Evolutionary conservation across 1,140 invertebrate species (phyloP).

Genomic region (Oppia nitens): DNA sequence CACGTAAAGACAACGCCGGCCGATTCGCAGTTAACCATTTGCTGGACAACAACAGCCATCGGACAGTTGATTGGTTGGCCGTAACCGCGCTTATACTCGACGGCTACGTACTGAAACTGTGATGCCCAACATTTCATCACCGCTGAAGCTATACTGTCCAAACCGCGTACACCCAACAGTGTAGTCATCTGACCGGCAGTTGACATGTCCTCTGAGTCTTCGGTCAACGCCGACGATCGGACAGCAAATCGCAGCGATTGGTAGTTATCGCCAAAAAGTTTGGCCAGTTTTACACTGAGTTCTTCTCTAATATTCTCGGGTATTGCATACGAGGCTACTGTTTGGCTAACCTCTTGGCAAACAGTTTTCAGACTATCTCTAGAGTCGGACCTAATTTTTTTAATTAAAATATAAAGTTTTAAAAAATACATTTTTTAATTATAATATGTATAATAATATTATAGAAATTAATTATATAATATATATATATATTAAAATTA

Average conservation of each 20-base stretch:
- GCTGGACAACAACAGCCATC: conserved; percentile 68
- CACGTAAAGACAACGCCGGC: conserved; percentile 67
- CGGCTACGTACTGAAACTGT: conserved; percentile 50
- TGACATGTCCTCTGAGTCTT: conserved; percentile 56
- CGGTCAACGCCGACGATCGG: conserved; percentile 44
- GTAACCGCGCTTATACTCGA: conserved; percentile 48
- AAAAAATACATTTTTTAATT: too few relatives aligned
- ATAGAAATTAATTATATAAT: too few relatives aligned
- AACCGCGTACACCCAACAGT: conserved; percentile 42
- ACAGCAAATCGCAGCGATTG: conserved; percentile 31
- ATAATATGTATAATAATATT: too few relatives aligned
- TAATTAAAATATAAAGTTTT: too few relatives aligned
- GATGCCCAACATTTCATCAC: conserved; percentile 60
- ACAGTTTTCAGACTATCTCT: not conserved
- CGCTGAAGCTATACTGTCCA: conserved; percentile 34
- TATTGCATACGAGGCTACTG: not conserved
- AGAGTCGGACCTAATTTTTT: not conserved
- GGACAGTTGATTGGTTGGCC: conserved; percentile 43
- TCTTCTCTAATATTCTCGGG: not conserved
- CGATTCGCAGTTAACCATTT: conserved; percentile 46
- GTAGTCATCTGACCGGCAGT: conserved; percentile 71
- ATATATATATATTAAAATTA: too few relatives aligned
- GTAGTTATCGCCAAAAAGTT: not conserved
- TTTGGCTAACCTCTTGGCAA: not conserved
- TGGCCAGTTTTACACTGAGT: not conserved